These are phyloP conservation scores for Tragelaphus imberbis DNA, from an alignment of 2,113 vertebrate genomes.

Conservation along the genomic window DNA sequence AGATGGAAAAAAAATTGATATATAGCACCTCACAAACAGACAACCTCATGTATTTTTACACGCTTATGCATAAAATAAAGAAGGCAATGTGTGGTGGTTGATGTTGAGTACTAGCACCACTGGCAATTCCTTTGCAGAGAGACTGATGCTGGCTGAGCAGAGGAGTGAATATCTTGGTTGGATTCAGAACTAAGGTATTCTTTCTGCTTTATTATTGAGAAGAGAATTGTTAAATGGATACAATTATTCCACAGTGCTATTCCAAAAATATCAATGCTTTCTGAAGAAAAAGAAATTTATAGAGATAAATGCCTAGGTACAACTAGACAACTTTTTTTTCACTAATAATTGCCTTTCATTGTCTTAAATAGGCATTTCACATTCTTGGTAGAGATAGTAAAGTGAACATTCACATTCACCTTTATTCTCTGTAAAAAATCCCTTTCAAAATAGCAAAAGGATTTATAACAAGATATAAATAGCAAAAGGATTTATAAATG, in stretches of 20 bases:
- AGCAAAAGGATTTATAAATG: neutral
- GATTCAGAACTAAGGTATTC: neutral
- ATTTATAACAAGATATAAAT: neutral
- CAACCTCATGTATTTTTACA: neutral
- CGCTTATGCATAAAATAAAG: neutral
- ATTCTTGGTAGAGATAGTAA: neutral
- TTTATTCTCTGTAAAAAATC: neutral
- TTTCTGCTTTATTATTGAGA: neutral
- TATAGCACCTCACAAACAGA: neutral
- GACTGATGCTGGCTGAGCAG: neutral
- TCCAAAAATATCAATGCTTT: slow-evolving; percentile 37
- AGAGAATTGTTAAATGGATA: neutral
- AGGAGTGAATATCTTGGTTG: neutral
- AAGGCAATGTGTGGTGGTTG: neutral
- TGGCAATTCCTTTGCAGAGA: neutral
- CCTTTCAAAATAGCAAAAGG: slow-evolving; percentile 6
- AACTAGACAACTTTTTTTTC: neutral
- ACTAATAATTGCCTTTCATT: slow-evolving; percentile 30
- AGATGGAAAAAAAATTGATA: neutral
- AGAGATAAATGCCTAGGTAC: neutral
- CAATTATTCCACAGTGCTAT: neutral
- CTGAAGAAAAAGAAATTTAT: slow-evolving; percentile 23
- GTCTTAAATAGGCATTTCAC: slow-evolving; percentile 28
- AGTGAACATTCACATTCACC: neutral
- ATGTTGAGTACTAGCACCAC: neutral